Evolutionary conservation across 2,797 vertebrate species (phyloP).

Genomic region (Myotis vivesi): DNA sequence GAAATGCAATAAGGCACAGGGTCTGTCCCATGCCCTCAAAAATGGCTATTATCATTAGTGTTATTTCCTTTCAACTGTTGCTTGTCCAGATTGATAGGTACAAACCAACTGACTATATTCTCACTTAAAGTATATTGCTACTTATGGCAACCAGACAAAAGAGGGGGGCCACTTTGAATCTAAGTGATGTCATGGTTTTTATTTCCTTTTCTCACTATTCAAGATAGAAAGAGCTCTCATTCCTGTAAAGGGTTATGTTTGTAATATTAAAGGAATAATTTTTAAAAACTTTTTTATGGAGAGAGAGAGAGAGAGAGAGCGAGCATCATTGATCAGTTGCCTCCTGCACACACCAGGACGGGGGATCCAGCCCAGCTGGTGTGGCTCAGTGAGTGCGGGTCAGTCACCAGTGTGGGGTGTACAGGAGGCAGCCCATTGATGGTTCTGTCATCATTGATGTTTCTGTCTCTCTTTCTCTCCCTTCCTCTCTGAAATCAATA

Average conservation of each 20-base stretch:
- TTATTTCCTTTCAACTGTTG: not conserved
- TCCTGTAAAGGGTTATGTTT: not conserved
- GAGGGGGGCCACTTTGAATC: not conserved
- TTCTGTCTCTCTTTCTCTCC: too few relatives aligned
- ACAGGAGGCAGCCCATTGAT: too few relatives aligned
- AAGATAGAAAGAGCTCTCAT: not conserved
- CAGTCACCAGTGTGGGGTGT: too few relatives aligned
- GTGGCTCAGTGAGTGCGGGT: too few relatives aligned
- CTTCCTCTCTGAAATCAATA: too few relatives aligned
- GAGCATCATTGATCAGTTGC: not conserved
- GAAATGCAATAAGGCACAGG: not conserved
- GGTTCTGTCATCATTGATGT: too few relatives aligned
- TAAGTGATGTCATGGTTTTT: not conserved
- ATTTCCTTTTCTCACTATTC: not conserved
- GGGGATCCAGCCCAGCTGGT: not conserved
- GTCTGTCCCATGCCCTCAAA: not conserved
- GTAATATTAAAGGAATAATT: not conserved
- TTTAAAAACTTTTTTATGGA: not conserved
- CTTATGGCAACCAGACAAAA: not conserved
- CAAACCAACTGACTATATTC: not conserved
- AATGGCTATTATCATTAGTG: not conserved
- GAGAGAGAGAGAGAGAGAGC: too few relatives aligned
- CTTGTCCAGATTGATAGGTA: not conserved
- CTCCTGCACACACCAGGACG: not conserved
- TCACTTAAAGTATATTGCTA: not conserved